These are phyloP conservation scores for Labeo calbasu DNA, from an alignment of 2,797 vertebrate genomes.

Conservation along the genomic window DNA sequence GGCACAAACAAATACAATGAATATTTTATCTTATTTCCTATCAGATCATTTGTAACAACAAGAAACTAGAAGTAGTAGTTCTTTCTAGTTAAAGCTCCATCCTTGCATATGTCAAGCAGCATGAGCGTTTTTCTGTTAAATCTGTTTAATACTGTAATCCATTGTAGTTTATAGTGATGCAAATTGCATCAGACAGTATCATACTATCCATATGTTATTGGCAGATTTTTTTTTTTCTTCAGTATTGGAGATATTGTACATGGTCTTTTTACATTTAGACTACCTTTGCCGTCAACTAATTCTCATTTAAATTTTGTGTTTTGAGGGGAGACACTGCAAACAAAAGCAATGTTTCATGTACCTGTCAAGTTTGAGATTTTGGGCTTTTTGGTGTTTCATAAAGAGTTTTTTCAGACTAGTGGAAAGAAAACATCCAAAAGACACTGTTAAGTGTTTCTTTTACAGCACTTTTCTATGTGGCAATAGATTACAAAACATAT, in stretches of 20 bases:
- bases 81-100: not conserved
- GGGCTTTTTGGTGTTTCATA: too few species aligned
- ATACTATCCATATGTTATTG: not conserved
- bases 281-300: not conserved
- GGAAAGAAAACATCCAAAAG: too few species aligned
- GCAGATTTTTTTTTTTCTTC: not conserved
- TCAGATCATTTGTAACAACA: not conserved
- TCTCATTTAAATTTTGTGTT: too few species aligned
- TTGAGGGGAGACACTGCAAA: too few species aligned
- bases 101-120: not conserved
- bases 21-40: not conserved
- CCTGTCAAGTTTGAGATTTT: too few species aligned
- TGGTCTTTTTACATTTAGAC: not conserved
- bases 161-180: too few species aligned
- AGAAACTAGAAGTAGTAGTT: not conserved
- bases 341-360: too few species aligned
- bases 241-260: not conserved
- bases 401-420: too few species aligned
- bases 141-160: not conserved
- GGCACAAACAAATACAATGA: constrained; percentile 6
- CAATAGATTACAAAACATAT: too few species aligned
- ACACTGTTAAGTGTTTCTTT: too few species aligned
- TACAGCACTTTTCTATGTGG: too few species aligned
- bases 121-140: not conserved
- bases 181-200: not conserved